These are phyloP conservation scores for Sebastes matsubarae DNA, from an alignment of 2,797 vertebrate species.

Conservation along the genomic window DNA sequence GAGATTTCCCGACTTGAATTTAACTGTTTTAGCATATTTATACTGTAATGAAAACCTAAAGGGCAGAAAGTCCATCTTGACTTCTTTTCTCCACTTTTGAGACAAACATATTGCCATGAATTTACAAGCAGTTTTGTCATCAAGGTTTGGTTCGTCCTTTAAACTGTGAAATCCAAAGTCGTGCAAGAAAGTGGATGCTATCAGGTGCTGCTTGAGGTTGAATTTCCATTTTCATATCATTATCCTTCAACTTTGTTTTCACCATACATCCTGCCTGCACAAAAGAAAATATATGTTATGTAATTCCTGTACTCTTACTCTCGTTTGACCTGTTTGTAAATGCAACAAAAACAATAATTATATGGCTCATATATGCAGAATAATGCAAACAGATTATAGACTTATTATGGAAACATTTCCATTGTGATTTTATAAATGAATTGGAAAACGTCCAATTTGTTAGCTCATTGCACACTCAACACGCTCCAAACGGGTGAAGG, in stretches of 20 bases:
- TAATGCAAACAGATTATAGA: neutral
- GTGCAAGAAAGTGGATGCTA: neutral
- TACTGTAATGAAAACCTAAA: neutral
- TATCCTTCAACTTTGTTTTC: slow-evolving; percentile 15
- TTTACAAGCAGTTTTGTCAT: neutral
- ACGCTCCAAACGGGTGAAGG: neutral
- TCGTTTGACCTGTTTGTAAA: neutral
- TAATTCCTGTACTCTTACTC: neutral
- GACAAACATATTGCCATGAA: neutral
- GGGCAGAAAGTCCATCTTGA: neutral
- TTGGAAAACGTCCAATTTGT: neutral
- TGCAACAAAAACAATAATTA: neutral
- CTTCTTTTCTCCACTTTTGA: neutral
- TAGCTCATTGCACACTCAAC: slow-evolving; percentile 6
- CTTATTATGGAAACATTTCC: neutral
- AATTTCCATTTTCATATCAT: slow-evolving; percentile 5
- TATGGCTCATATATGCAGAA: neutral
- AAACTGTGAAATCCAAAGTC: neutral
- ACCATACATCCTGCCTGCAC: neutral
- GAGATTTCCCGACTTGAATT: neutral
- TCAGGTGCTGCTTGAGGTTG: slow-evolving; percentile 7
- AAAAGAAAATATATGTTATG: neutral
- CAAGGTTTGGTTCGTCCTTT: neutral
- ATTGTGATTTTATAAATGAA: neutral
- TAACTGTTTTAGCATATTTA: neutral